These are phyloP conservation scores for Apamea crenata DNA, from an alignment of 2,888 invertebrate genomes.

Conservation along the genomic window DNA sequence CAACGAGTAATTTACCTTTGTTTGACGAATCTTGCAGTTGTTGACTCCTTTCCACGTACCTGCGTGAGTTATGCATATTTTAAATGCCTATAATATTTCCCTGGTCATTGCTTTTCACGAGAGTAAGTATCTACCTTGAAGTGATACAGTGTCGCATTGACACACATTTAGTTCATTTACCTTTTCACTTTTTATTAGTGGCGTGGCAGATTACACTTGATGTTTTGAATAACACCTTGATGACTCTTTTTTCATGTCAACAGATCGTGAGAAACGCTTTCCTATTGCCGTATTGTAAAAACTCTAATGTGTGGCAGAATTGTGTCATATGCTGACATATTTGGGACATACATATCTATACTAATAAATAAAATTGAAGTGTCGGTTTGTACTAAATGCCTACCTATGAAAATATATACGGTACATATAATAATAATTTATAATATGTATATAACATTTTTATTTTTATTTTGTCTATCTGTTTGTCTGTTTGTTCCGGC, in stretches of 20 bases:
- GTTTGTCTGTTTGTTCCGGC: too few species aligned
- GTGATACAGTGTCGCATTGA: conserved; percentile 55
- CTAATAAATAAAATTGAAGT: neutral
- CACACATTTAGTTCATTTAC: conserved; percentile 61
- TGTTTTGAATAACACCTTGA: conserved; percentile 47
- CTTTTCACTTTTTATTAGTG: conserved; percentile 54
- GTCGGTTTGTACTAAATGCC: neutral
- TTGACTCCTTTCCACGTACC: conserved; percentile 24
- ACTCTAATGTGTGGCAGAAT: conserved; percentile 17
- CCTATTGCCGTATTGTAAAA: conserved; percentile 35
- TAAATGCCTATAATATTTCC: conserved; percentile 48
- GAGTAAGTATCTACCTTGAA: conserved; percentile 57
- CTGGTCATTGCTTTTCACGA: conserved; percentile 50
- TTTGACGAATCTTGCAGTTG: conserved; percentile 23
- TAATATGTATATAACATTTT: too few species aligned
- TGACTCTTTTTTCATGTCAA: conserved; percentile 20
- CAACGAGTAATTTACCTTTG: conserved; percentile 29
- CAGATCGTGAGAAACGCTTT: conserved; percentile 24
- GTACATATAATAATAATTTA: too few species aligned
- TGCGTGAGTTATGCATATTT: conserved; percentile 38
- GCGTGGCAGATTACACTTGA: conserved; percentile 20
- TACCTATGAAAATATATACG: neutral
- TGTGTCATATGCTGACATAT: conserved; percentile 39
- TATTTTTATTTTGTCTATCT: too few species aligned
- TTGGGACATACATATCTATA: conserved; percentile 4